These are phyloP conservation scores for Ciconia boyciana DNA, from an alignment of 2,113 vertebrate species.

Conservation along the genomic window DNA sequence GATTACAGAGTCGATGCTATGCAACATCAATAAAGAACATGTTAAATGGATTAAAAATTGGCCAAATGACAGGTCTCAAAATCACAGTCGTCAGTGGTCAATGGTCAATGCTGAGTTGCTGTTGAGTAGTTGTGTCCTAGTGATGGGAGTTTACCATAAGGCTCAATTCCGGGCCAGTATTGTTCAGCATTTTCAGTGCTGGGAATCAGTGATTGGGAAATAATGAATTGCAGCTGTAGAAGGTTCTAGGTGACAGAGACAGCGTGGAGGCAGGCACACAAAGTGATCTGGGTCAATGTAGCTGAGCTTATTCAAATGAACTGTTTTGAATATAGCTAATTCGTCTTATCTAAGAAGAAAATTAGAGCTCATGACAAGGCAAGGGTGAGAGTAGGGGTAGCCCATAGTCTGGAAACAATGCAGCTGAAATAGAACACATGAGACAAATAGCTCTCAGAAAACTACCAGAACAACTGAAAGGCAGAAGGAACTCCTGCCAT, in stretches of 20 bases:
- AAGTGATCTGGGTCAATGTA: not conserved
- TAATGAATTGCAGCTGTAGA: not conserved
- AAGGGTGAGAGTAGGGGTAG: not conserved
- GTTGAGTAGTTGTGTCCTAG: not conserved
- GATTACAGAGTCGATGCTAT: not conserved
- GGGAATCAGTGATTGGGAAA: not conserved
- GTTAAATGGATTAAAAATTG: conserved; percentile 18
- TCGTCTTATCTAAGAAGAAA: not conserved
- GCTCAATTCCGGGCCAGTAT: not conserved
- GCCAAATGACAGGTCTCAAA: not conserved
- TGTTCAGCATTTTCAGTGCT: not conserved
- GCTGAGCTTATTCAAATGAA: not conserved
- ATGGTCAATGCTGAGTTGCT: not conserved
- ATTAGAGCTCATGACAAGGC: not conserved
- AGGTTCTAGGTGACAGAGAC: not conserved
- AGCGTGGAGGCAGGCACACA: not conserved
- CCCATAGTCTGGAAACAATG: not conserved
- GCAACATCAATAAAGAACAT: not conserved
- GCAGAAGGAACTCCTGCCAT: not conserved
- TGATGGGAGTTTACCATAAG: not conserved
- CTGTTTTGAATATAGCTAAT: not conserved
- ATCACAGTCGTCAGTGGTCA: not conserved
- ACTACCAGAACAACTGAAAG: not conserved
- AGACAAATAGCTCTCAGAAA: not conserved
- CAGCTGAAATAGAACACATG: not conserved